phyloP scores from a whole-genome alignment of 1,140 invertebrate species.

The Ceratosolen fusciceps region DNA sequence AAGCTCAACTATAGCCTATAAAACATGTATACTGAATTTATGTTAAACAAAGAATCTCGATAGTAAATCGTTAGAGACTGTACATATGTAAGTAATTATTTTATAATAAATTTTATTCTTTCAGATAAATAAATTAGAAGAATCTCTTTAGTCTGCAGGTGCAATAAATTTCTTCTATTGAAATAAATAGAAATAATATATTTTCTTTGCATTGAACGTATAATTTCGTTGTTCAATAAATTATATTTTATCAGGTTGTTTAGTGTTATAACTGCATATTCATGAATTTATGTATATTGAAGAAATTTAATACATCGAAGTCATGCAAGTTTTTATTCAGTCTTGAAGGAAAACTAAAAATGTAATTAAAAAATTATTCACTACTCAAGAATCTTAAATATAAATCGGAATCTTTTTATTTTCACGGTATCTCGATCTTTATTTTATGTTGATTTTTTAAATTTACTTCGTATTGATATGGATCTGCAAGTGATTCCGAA shows the following conservation, averaged over 20 bases:
- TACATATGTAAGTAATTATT: no score
- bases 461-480: background rate
- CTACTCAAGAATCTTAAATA: background rate
- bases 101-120: no score
- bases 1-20: no score
- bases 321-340: constrained; percentile 12
- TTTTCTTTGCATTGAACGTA: background rate
- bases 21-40: no score
- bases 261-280: background rate
- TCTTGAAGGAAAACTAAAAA: background rate
- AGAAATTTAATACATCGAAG: constrained; percentile 12
- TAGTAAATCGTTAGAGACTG: no score
- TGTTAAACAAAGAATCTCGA: no score
- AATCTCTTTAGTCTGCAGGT: no score
- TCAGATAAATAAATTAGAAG: no score
- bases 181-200: background rate
- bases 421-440: background rate
- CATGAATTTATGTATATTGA: background rate
- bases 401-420: background rate
- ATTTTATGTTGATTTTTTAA: background rate
- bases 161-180: background rate
- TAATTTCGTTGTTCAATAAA: background rate
- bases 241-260: background rate
- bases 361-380: background rate
- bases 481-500: background rate